Base-by-base conservation (phyloP, 2,888 invertebrate genomes). In the Agrypnus murinus region DNA sequence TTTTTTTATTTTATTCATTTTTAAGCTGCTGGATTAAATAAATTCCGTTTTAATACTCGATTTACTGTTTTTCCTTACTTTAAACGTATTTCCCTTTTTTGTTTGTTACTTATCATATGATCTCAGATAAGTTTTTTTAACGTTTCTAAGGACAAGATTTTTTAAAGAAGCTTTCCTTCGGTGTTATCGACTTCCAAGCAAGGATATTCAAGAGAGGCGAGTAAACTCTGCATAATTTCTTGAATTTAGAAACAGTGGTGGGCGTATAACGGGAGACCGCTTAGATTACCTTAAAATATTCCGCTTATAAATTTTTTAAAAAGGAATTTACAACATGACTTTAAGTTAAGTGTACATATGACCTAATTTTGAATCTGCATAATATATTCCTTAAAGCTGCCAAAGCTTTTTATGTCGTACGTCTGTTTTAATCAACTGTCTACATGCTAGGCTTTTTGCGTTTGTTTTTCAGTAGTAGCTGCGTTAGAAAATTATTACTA, bases 1-100 rank as follows among this genome's bases (percentile, higher is more conserved):
- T 63, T 63, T 69, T 58, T 32, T 36, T 19, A 12, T n/a, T 48
- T 55, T 68, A 46, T 62, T 68, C 25, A 53, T 53, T 62, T 68
- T 43, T 57, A 65, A 57, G 15, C 0, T 36, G 7, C 12, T 2
- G 50, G 14, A 50, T 32, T 50, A 25, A 25, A 25, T 50, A 19
- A 50, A 36, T 25, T 38, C n/a, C 10, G 57, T 40, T 40, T 12
- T 58, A 25, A 48, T 36, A 36, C n/a, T 17, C 36, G 38, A n/a
- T 17, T 10, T n/a, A n/a, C n/a, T n/a, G n/a, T 34, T 36, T 46
- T 25, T 50, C 25, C 3, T 48, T 8, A 5, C 1, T 19, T 46
- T 7, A 46, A 15, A 25, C 3, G 25, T 25, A 25, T 25, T 5
- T n/a, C n/a, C n/a, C n/a, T 25, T 25, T 25, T 5, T 5, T 25